Base-by-base conservation (phyloP, 2,797 vertebrate species). In the Sphaeramia orbicularis region DNA sequence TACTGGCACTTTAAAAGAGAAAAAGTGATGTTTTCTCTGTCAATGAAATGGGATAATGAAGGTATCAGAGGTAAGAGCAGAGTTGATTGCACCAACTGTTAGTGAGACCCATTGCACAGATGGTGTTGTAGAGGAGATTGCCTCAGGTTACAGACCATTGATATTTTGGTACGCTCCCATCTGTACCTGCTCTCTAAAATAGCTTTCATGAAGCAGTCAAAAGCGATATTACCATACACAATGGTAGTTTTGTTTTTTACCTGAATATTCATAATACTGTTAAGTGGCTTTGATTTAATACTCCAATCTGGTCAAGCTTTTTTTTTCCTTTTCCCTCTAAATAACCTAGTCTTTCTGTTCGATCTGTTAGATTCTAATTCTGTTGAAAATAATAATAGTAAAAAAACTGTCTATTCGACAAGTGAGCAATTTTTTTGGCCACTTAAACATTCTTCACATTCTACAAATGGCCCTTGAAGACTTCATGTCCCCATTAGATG, bases 391-490 rank as follows among this genome's bases (percentile, higher is more conserved):
- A 6, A 27, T 27, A 27, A 27, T 5, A 27, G 24, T 27, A 69
- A 59, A 64, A 79, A 42, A 16, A 16, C 50, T 56, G 55, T 78
- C 14, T 30, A 37, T 49, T 80, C 59, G 37, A 65, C 51, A 70
- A 80, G 67, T 76, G 65, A 81, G 71, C 69, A 59, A 55, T 85
- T 77, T 80, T 73, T 68, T 42, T 21, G 58, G 64, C 40, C 68
- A 78, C 86, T 86, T 81, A 60, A 80, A 80, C 60, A 82, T 81
- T 85, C 69, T 81, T 81, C 65, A 81, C 68, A 44, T 84, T 84
- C 67, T 74, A 58, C 54, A 83, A 85, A 81, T 78, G 64, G 78
- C 68, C 54, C 77, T 90, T 77, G 47, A 83, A 86, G 66, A 65
- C 41, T 45, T 60, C 5, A 7, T 69, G 63, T 84, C 70, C 79